These are phyloP conservation scores for Pollenia griseotomentosa DNA, from an alignment of 2,888 invertebrate genomes.

Conservation along the genomic window DNA sequence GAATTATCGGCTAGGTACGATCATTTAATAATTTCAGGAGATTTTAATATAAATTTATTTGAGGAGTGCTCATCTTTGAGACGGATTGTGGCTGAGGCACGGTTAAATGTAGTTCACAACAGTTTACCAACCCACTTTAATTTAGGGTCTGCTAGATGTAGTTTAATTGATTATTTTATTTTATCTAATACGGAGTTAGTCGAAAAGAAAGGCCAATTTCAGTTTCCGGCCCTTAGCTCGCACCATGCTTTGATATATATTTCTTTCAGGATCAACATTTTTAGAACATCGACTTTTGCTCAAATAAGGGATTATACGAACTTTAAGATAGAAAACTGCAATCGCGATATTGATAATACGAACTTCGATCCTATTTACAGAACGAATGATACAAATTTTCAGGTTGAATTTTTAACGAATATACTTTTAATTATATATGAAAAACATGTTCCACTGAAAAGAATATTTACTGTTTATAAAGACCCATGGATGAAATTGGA, in stretches of 20 bases:
- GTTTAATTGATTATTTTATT: constrained; percentile 38
- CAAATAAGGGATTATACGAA: constrained; percentile 14
- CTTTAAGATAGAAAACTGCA: constrained; percentile 1
- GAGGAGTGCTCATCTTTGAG: too few relatives aligned
- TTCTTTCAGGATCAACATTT: not conserved
- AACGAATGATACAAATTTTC: constrained; percentile 19
- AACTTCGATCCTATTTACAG: constrained; percentile 8
- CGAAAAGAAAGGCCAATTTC: constrained; percentile 33
- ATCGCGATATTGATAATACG: not conserved
- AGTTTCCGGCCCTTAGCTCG: constrained; percentile 18
- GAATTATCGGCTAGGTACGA: constrained; percentile 7
- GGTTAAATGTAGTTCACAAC: constrained; percentile 25
- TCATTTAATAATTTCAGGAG: too few relatives aligned
- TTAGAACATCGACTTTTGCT: not conserved
- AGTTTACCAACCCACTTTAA: constrained; percentile 24
- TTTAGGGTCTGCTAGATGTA: not conserved
- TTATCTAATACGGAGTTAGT: not conserved
- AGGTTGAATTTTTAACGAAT: constrained; percentile 10
- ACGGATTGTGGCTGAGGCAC: not conserved
- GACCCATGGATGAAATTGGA: constrained; percentile 2
- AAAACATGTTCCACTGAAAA: constrained; percentile 30
- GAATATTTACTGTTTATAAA: not conserved
- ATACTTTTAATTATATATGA: not conserved
- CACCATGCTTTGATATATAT: constrained; percentile 25
- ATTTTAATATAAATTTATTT: too few relatives aligned